Base-by-base conservation (phyloP, 2,888 invertebrate genomes). In the Dilophus febrilis region DNA sequence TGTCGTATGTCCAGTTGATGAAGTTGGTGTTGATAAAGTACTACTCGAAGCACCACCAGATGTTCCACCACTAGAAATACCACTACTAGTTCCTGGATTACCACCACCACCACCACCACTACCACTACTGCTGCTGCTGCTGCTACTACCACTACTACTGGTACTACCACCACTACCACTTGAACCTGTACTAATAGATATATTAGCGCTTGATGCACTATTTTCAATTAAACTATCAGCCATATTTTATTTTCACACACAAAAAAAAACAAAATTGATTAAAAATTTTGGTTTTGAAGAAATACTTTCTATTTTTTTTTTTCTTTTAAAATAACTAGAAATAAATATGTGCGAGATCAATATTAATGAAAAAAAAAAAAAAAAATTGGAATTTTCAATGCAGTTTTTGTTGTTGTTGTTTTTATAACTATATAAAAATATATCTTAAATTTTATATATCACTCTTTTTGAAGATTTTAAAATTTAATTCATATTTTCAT, bases 171-270 rank as follows among this genome's bases (percentile, higher is more conserved):
- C 14, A 11, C 3, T 4, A 16, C 11, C 6, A 4, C 29, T 30
- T 40, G 35, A 44, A 44, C 22, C 8, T 22, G 22, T 22, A 8
- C 22, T 22, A 22, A 22, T 8, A 22, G 22, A 6, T 6, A 6
- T 8, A 22, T 8, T 22, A 22, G 22, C 4, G 8, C 22, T 22
- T 4, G 5, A 6, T 6, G 68, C 67, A 45, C 69, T 65, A 47
- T 59, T 57, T 51, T 69, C 70, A 54, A 66, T 66, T 50, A 53
- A 56, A 50, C 56, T 55, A 51, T 67, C 67, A 52, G 63, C 63
- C 64, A 64, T 64, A 51, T 61, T 61, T 52, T 49, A 56, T 58
- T 19, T n/a, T n/a, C n/a, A n/a, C n/a, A n/a, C n/a, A n/a, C n/a
- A n/a, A n/a, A n/a, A n/a, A n/a, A n/a, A n/a, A n/a, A n/a, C n/a